Conservation (phyloP, 2,113 vertebrate genomes). For the Myotis brandtii region DNA sequence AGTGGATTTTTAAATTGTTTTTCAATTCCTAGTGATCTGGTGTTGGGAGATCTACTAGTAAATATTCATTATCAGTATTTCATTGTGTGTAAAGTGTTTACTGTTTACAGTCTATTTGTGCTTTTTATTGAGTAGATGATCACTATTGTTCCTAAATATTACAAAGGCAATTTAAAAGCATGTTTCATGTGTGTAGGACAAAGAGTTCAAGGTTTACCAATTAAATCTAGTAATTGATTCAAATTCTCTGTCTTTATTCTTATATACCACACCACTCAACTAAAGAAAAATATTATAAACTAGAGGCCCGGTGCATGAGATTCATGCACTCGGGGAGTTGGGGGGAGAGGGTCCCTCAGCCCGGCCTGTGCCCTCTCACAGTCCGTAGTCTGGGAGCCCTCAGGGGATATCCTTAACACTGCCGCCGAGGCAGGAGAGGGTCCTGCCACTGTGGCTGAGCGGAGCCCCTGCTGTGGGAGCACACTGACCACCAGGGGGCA, state of each 20-base stretch:
- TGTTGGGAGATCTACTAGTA: background rate
- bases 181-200: background rate
- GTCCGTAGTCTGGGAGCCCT: too few relatives aligned
- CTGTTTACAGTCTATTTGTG: background rate
- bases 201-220: background rate
- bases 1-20: background rate
- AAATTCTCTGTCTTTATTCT: background rate
- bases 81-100: background rate
- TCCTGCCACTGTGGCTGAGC: too few relatives aligned
- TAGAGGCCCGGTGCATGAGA: too few relatives aligned
- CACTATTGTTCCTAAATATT: background rate
- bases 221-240: background rate
- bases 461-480: too few relatives aligned
- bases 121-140: background rate
- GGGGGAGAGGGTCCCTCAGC: too few relatives aligned
- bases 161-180: background rate
- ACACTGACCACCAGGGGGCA: too few relatives aligned
- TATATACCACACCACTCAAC: background rate
- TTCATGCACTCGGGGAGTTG: too few relatives aligned
- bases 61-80: background rate
- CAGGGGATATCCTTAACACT: too few relatives aligned
- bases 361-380: too few relatives aligned
- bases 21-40: background rate
- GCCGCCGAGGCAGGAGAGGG: too few relatives aligned
- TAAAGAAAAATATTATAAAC: background rate